These are phyloP conservation scores for Atrina japonica DNA, from an alignment of 2,888 invertebrate genomes.

Conservation along the genomic window DNA sequence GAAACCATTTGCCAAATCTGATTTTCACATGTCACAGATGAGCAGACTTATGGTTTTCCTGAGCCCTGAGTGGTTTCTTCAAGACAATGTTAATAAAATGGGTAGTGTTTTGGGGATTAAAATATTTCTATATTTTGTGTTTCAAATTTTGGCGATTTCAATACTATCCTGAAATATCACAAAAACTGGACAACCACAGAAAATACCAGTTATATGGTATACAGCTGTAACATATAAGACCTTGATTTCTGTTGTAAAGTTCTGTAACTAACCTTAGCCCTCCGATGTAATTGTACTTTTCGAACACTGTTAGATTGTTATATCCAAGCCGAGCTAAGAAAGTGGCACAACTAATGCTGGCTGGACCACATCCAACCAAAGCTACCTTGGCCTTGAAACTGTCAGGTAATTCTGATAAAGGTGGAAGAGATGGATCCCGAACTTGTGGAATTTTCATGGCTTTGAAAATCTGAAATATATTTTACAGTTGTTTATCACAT, in stretches of 20 bases:
- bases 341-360: constrained; percentile 97
- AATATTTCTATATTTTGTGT: too few species aligned
- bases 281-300: constrained; percentile 92
- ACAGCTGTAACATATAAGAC: neutral
- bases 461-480: constrained; percentile 88
- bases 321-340: constrained; percentile 97
- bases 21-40: too few species aligned
- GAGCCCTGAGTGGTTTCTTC: too few species aligned
- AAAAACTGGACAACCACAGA: too few species aligned
- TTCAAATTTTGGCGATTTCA: too few species aligned
- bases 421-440: constrained; percentile 85
- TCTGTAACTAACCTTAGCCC: constrained; percentile 96
- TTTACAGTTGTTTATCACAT: neutral
- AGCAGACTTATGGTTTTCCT: too few species aligned
- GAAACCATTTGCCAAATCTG: too few species aligned
- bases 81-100: too few species aligned
- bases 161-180: neutral
- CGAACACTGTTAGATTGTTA: constrained; percentile 93
- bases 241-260: too few species aligned
- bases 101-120: too few species aligned
- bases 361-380: constrained; percentile 96
- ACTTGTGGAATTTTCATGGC: constrained; percentile 95
- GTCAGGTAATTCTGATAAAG: constrained; percentile 72
- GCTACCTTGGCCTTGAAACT: constrained; percentile 87
- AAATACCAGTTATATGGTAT: too few species aligned